Percentiles rank a stretch among this genome's conserved stretches.
Evolutionary conservation across 2,888 invertebrate species (phyloP).

Genomic region (Temnothorax ravouxi): DNA sequence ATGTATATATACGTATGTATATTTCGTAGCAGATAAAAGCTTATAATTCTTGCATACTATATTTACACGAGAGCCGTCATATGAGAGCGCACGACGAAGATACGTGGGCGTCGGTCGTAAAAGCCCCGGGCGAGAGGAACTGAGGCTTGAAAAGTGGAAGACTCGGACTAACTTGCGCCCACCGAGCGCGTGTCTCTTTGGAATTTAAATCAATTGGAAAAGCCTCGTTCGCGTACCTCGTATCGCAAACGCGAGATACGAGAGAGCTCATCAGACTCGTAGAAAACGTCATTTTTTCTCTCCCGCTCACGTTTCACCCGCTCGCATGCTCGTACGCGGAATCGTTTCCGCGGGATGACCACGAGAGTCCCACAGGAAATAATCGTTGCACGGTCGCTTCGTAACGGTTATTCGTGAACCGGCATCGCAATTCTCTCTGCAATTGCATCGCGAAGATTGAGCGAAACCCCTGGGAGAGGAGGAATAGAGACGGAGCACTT

Average conservation of each 20-base stretch:
- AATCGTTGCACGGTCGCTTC: constrained; percentile 9
- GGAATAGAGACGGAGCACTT: constrained; percentile 2
- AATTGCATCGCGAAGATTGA: constrained; percentile 17
- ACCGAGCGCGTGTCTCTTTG: constrained; percentile 46
- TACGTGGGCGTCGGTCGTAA: not conserved
- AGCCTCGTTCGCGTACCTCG: constrained; percentile 53
- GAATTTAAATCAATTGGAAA: constrained; percentile 61
- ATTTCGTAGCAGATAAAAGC: constrained; percentile 12
- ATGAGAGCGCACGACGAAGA: not conserved
- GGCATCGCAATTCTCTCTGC: not conserved
- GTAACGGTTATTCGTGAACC: not conserved
- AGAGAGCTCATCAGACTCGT: constrained; percentile 61
- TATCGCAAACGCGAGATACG: constrained; percentile 65
- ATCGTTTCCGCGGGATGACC: not conserved
- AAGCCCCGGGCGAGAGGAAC: not conserved
- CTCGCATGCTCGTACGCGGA: constrained; percentile 11
- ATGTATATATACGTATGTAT: not conserved
- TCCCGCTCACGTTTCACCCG: constrained; percentile 24
- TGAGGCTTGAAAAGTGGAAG: constrained; percentile 66
- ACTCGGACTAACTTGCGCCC: constrained; percentile 66
- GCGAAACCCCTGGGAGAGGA: not conserved
- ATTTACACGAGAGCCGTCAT: not conserved
- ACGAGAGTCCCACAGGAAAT: constrained; percentile 7
- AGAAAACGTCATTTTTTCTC: constrained; percentile 9
- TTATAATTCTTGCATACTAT: constrained; percentile 14